phyloP scores from a whole-genome alignment of 2,888 invertebrate genomes.

The Sinhomidia bicolor region DNA sequence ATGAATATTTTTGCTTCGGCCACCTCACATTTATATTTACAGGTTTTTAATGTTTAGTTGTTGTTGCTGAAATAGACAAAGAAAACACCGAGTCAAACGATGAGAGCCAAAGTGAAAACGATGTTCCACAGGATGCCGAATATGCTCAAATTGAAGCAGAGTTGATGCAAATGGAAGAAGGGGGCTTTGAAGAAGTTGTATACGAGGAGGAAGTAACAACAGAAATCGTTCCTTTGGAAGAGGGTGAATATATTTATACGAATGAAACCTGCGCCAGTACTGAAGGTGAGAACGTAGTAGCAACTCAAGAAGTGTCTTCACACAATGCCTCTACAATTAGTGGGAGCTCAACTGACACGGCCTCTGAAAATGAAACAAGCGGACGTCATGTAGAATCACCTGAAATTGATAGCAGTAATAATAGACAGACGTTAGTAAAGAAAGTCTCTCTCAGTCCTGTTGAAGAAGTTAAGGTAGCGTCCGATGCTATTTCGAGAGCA shows the following conservation, averaged over 20 bases:
- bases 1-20: too few species aligned
- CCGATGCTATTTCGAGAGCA: conserved; percentile 65
- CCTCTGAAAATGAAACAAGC: conserved; percentile 70
- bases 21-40: too few species aligned
- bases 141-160: conserved; percentile 74
- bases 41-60: too few species aligned
- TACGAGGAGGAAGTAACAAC: conserved; percentile 76
- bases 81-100: neutral
- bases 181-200: conserved; percentile 64
- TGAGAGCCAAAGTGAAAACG: neutral
- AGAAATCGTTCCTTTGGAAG: conserved; percentile 60
- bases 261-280: conserved; percentile 20
- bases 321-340: conserved; percentile 56
- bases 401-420: conserved; percentile 14
- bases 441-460: conserved; percentile 56
- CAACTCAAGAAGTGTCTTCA: conserved; percentile 21
- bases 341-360: conserved; percentile 72
- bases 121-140: conserved; percentile 53
- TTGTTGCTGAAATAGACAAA: too few species aligned
- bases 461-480: conserved; percentile 56
- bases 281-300: conserved; percentile 8
- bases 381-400: conserved; percentile 48
- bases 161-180: conserved; percentile 75
- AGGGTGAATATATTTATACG: conserved; percentile 49
- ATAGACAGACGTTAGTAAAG: neutral